phyloP scores from a whole-genome alignment of 2,888 invertebrate genomes.

The Agrochola litura region DNA sequence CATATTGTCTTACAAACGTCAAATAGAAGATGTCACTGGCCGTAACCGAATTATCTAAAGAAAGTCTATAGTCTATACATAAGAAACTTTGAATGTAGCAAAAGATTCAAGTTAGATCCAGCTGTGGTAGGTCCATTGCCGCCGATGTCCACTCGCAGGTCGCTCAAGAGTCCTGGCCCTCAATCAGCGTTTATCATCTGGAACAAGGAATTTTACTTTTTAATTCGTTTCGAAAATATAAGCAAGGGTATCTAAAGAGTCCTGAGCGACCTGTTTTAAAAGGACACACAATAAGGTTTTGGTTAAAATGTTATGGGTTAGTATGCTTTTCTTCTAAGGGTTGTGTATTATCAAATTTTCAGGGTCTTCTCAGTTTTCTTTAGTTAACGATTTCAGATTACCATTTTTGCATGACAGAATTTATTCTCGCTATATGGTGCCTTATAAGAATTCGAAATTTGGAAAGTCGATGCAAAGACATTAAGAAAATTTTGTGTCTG shows the following conservation, averaged over 20 bases:
- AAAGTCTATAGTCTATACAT: conserved; percentile 51
- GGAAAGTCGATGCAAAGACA: no score
- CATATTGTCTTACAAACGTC: conserved; percentile 32
- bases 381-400: neutral
- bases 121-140: conserved; percentile 54
- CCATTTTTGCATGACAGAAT: neutral
- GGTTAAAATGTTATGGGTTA: conserved; percentile 28
- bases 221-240: conserved; percentile 76
- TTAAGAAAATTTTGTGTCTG: neutral
- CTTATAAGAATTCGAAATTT: neutral
- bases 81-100: conserved; percentile 50
- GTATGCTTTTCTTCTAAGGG: conserved; percentile 17
- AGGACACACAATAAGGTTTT: conserved; percentile 54
- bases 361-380: conserved; percentile 21
- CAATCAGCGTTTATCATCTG: conserved; percentile 89
- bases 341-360: neutral
- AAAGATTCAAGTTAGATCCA: conserved; percentile 64
- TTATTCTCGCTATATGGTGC: no score
- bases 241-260: conserved; percentile 75
- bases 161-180: conserved; percentile 88
- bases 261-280: conserved; percentile 87
- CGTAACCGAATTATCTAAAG: conserved; percentile 14
- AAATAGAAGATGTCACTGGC: conserved; percentile 31
- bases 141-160: conserved; percentile 76
- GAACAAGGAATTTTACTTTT: conserved; percentile 89